A percentile compares a stretch with the other conserved stretches of the same genome.
These are phyloP conservation scores for Nycticorax nycticorax DNA, from an alignment of 2,113 vertebrate species.

Conservation along the genomic window DNA sequence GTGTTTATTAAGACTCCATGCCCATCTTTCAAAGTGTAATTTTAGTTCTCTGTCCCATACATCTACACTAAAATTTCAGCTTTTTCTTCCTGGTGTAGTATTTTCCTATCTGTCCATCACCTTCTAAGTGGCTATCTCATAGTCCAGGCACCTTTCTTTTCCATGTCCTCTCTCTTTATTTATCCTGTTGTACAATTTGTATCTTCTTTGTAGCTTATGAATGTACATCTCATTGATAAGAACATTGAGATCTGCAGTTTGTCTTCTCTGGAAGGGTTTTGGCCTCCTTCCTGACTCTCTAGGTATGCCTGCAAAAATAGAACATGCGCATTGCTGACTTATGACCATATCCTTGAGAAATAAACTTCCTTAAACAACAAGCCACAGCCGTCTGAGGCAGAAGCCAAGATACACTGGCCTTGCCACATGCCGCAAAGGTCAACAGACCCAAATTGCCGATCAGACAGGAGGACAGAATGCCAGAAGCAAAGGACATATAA, in stretches of 20 bases:
- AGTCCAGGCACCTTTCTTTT: not conserved
- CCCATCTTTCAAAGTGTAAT: not conserved
- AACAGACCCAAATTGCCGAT: not conserved
- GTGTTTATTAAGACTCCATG: not conserved
- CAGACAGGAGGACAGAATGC: conserved; percentile 31
- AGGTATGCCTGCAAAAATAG: conserved; percentile 61
- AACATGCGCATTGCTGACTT: conserved; percentile 29
- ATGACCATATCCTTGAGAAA: conserved; percentile 51
- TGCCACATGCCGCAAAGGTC: conserved; percentile 63
- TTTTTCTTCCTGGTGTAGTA: not conserved
- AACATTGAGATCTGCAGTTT: conserved; percentile 18
- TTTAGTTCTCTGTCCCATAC: not conserved
- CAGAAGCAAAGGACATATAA: conserved; percentile 40
- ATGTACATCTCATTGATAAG: conserved; percentile 39
- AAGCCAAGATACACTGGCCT: conserved; percentile 50
- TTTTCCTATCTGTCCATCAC: not conserved
- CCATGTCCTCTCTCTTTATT: not conserved
- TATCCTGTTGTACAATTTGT: not conserved
- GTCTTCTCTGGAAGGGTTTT: conserved; percentile 20
- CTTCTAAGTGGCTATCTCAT: not conserved
- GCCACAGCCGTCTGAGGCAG: conserved; percentile 32
- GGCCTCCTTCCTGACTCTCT: conserved; percentile 52
- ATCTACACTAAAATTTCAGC: not conserved
- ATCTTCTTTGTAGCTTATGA: not conserved
- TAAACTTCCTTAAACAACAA: conserved; percentile 53